Conservation (phyloP, 1,140 invertebrate genomes). For the Anadara kagoshimensis region DNA sequence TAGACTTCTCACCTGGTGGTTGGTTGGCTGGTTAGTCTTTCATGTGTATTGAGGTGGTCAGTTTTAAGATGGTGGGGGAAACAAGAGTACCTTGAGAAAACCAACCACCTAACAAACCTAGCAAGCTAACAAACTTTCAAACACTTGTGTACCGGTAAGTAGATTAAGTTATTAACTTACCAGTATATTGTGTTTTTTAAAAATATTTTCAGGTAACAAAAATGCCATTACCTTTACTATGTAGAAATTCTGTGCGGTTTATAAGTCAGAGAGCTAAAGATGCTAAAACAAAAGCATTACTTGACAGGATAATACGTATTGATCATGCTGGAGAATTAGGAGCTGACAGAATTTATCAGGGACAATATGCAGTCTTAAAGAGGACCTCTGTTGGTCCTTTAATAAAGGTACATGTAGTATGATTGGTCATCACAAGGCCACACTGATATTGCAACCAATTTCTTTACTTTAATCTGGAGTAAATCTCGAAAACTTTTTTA, state of each 20-base stretch:
- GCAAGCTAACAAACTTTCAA: no score
- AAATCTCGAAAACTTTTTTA: no score
- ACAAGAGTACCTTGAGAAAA: no score
- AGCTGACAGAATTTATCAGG: constrained; percentile 98
- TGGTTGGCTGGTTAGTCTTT: no score
- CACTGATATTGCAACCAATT: no score
- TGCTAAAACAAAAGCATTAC: constrained; percentile 64
- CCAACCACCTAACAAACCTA: no score
- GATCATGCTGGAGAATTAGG: constrained; percentile 99
- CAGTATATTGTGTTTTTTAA: background rate
- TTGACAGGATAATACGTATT: constrained; percentile 94
- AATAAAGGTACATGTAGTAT: constrained; percentile 60
- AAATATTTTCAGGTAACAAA: constrained; percentile 5
- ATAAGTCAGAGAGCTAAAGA: constrained; percentile 44
- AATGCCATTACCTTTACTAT: constrained; percentile 22
- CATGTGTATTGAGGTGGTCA: no score
- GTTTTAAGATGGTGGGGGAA: no score
- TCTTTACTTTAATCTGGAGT: no score
- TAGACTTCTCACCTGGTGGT: no score
- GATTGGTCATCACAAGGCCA: no score
- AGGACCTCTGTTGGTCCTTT: constrained; percentile 67
- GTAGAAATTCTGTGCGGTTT: constrained; percentile 24
- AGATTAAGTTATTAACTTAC: background rate
- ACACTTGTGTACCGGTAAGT: no score
- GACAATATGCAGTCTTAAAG: constrained; percentile 77